Base-by-base conservation (phyloP, 2,888 invertebrate species). In the Nezara viridula region DNA sequence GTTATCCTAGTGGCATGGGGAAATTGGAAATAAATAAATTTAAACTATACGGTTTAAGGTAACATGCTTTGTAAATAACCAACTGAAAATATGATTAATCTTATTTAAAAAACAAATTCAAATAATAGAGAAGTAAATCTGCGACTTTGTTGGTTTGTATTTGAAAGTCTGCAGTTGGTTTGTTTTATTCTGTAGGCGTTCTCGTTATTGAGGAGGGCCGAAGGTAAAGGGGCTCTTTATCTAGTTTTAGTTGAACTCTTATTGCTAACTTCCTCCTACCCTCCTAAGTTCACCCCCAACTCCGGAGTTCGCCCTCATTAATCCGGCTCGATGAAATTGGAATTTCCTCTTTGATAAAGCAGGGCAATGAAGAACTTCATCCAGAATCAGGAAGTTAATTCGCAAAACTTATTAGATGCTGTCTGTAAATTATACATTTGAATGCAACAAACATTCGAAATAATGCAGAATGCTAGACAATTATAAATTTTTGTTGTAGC, bases 191-290 rank as follows among this genome's bases (percentile, higher is more conserved):
- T 24, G 19, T 47, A 81, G 44, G 44, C 44, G 5, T n/a, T 44
- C 81, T 81, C 44, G 44, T 44, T 81, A 81, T 81, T 44, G n/a
- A 44, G 81, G 40, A 24, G n/a, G n/a, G 81, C 14, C 14, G 12
- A n/a, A 16, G 81, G 81, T 81, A 81, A 44, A 81, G 81, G 44
- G 40, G 81, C 44, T 81, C 81, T 81, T 81, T 81, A 81, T 40
- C 81, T 40, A 44, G 81, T 81, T 73, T 81, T 81, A 81, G 81
- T 81, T 44, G 81, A 81, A 81, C 81, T 81, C 81, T 81, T 47
- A 81, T 47, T 81, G 32, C 44, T 6, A 81, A 81, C 66, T 73
- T 73, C 66, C 66, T 73, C 66, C 19, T 2, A 7, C 44, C 7
- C n/a, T n/a, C 44, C 66, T 7, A 37, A 73, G 32, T 73, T 73